Evolutionary conservation across 2,113 vertebrate species (phyloP), one percentile per base, ranked within the genome.

Genomic region (Callipepla californica): DNA sequence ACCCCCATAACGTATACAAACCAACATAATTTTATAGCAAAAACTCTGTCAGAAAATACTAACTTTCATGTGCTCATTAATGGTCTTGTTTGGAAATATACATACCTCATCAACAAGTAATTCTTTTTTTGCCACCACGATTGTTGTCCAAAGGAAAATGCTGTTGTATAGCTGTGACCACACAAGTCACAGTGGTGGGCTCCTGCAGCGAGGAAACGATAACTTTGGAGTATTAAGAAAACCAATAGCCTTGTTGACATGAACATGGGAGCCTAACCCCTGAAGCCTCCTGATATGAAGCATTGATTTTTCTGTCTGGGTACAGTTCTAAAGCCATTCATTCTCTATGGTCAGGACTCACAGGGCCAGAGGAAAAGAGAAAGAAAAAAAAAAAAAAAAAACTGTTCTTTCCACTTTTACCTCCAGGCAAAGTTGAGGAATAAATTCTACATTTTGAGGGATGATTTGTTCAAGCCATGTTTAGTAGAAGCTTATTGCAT

Each of bases 161-260:
- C 98, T 98, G 98, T 98, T 99, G 98, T 99, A 98, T 98, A 98
- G 98, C 97, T 98, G 97, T 98, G 98, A 98, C 98, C 98, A 98
- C 98, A 98, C 98, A 98, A 99, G 98, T 98, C 98, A 98, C 97
- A 96, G 97, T 88, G 76, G 97, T 94, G 97, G 96, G 98, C 90
- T 98, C 98, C 97, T 97, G 97, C 98, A 98, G 98, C 97, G 78
- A 96, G 98, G 98, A 99, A 99, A 99, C 97, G 98, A 98, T 99
- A 98, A 98, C 98, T 99, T 98, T 98, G 98, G 98, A 99, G 98
- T 98, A 99, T 99, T 99, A 98, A 99, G 99, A 99, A 99, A 99
- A 99, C 98, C 99, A 98, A 99, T 99, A 99, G 98, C 98, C 99
- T 99, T 99, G 99, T 99, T 99, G 99, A 99, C 99, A 99, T 98